Base-by-base conservation (phyloP, 2,888 invertebrate genomes). In the Dynastes tityus region DNA sequence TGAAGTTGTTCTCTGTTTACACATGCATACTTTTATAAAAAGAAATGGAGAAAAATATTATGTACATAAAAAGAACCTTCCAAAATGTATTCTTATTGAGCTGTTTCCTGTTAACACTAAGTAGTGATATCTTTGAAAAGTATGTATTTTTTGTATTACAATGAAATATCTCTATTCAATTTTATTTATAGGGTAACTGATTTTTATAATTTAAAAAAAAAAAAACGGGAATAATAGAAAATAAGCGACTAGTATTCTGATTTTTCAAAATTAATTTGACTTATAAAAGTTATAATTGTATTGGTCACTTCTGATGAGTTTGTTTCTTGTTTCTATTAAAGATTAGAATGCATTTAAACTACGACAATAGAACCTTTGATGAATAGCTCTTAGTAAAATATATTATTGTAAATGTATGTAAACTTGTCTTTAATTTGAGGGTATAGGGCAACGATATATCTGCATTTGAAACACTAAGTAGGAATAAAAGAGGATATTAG, bases 1-100 rank as follows among this genome's bases (percentile, higher is more conserved):
- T 63, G 75, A 64, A 63, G 61, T 51, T 75, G 75, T 63, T 75
- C 75, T 75, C 75, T 51, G 65, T 76, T 76, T 51, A 27, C 55
- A 61, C 40, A n/a, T 68, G 49, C 51, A 68, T 29, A 51, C 68
- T 77, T 77, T 68, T 76, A 76, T 64, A 76, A 68, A 22, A 68
- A 76, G 51, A 11, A 68, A 68, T 22, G 13, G 49, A 32, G 63
- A 63, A 63, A 63, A 51, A 51, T 51, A 29, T 68, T 77, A 27
- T 77, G 68, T 77, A 77, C 55, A 77, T 77, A 77, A 67, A 68
- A 67, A 63, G 27, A 65, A 65, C 27, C 64, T 76, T 64, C 76
- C 64, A 76, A 45, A 13, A 49, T 51, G 29, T 37, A 51, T 27
- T 65, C 55, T 58, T 58, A 58, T 5, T 8, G 45, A 8, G 45